Percentiles rank a stretch among this genome's conserved stretches.
These are phyloP conservation scores for Plestiodon gilberti DNA, from an alignment of 2,113 vertebrate species.

Conservation along the genomic window DNA sequence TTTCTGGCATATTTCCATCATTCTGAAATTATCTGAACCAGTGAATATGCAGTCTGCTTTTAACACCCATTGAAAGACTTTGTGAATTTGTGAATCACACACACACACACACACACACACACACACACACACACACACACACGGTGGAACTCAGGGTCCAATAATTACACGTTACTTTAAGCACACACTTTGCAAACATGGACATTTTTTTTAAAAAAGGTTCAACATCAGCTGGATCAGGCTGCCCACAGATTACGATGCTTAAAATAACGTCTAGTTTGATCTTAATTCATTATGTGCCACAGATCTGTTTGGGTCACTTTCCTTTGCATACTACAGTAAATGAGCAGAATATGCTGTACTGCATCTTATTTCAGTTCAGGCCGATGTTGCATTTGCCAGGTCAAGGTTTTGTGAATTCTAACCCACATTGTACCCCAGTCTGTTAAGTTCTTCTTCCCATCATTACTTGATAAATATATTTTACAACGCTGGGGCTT, in stretches of 20 bases:
- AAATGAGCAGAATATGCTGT: not conserved
- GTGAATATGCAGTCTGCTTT: not conserved
- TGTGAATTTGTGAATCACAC: too few relatives aligned
- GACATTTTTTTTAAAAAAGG: too few relatives aligned
- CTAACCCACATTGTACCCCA: not conserved
- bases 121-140: too few relatives aligned
- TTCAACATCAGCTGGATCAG: too few relatives aligned
- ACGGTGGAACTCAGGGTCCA: too few relatives aligned
- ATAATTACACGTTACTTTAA: too few relatives aligned
- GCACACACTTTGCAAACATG: too few relatives aligned
- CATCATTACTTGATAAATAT: not conserved
- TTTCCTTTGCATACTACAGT: not conserved
- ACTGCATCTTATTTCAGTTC: not conserved
- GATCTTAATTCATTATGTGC: not conserved
- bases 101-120: too few relatives aligned
- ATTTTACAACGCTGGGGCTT: not conserved
- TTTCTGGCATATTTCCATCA: not conserved
- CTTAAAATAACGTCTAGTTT: too few relatives aligned
- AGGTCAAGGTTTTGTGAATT: not conserved
- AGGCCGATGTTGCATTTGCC: not conserved
- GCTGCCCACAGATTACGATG: too few relatives aligned
- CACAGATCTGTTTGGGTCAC: not conserved
- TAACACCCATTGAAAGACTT: constrained; percentile 6
- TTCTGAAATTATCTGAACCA: not conserved
- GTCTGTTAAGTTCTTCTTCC: not conserved